A percentile compares a stretch with the other conserved stretches of the same genome.
phyloP scores from a whole-genome alignment of 2,113 vertebrate species.

The Australoheros scitulus region DNA sequence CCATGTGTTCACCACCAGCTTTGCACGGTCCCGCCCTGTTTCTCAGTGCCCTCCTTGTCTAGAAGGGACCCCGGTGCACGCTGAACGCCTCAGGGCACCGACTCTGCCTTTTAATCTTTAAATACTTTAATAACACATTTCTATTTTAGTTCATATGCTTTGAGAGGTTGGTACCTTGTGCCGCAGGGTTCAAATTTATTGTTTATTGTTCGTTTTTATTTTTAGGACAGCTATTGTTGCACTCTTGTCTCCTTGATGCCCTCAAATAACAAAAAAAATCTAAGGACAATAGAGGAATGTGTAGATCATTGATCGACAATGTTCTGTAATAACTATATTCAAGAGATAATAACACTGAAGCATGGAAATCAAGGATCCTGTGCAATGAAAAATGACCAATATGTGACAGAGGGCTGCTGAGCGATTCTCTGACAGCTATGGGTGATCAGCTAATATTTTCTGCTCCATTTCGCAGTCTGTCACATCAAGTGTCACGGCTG shows the following conservation, averaged over 20 bases:
- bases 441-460: conserved; percentile 60
- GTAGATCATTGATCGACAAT: conserved; percentile 9
- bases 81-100: conserved; percentile 43
- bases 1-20: conserved; percentile 18
- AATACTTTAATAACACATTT: conserved; percentile 58
- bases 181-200: conserved; percentile 24
- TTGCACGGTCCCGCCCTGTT: conserved; percentile 26
- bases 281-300: background rate
- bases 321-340: conserved; percentile 9
- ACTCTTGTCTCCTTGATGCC: conserved; percentile 14
- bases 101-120: conserved; percentile 59
- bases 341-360: conserved; percentile 2
- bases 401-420: conserved; percentile 36
- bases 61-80: conserved; percentile 21
- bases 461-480: conserved; percentile 71
- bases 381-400: conserved; percentile 20
- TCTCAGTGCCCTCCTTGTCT: conserved; percentile 19
- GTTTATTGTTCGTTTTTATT: conserved; percentile 28
- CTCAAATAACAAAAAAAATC: conserved; percentile 19
- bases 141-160: conserved; percentile 41
- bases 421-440: conserved; percentile 41
- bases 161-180: conserved; percentile 5
- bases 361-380: background rate
- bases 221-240: conserved; percentile 32
- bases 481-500: conserved; percentile 59